Evolutionary conservation across 2,113 vertebrate species (phyloP), one percentile per base, ranked within the genome.

Genomic region (Percina caprodes): DNA sequence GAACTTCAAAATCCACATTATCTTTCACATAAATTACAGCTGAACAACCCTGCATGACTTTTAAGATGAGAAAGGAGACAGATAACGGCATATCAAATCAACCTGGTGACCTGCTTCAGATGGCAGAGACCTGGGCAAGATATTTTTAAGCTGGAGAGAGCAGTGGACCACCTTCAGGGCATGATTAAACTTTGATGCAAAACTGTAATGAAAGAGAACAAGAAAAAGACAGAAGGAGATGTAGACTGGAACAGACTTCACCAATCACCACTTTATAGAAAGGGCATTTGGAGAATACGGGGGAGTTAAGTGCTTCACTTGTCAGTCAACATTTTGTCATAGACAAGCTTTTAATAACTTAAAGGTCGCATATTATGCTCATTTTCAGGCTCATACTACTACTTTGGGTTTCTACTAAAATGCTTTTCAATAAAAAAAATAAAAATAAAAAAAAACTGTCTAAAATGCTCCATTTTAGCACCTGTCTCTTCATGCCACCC

Each of bases 81-180:
- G 59, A 45, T 13, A 55, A 66, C 72, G 39, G 39, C 39, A 72
- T 24, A 46, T 72, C 19, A 77, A 56, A 77, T 61, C 52, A 61
- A 71, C 24, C 5, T 59, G n/a, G 45, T 72, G 74, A 74, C 58
- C 56, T 8, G 23, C 6, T 9, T 75, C 19, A n/a, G 51, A 15
- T 45, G 35, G 24, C 15, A 39, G 54, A 52, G 68, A 62, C 62
- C 19, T 19, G 11, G 35, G 39, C 62, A 14, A 70, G 69, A 26
- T 49, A 42, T 73, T 55, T 72, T 24, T 60, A 33, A 46, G 12
- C 0, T 33, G 30, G 2, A 5, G 12, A 59, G n/a, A 9, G 13
- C 13, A 46, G 19, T 4, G 48, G 45, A 63, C 56, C 46, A 4
- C 15, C 45, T 0, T n/a, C 14, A 60, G 19, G 23, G 52, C n/a